Conservation (phyloP, 2,797 vertebrate species). For the Echeneis naucrates region DNA sequence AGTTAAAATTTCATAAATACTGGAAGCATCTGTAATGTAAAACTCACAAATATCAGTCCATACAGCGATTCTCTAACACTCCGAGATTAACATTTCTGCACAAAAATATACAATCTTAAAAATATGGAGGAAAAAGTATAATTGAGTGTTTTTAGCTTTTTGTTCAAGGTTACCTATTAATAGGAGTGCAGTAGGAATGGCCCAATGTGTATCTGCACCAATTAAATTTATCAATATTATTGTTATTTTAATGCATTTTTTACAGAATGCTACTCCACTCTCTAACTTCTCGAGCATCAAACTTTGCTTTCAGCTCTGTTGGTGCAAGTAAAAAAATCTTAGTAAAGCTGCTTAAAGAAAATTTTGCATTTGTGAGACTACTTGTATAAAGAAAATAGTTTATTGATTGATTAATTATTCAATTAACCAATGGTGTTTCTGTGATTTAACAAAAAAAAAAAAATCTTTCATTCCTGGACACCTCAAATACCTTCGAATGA, state of each 20-base stretch:
- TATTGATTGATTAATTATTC: background rate
- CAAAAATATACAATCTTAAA: background rate
- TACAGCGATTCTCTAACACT: no score
- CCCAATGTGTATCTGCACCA: background rate
- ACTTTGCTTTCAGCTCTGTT: background rate
- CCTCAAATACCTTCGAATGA: no score
- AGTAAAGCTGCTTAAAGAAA: background rate
- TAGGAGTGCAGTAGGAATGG: no score
- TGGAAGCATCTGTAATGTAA: background rate
- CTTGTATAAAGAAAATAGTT: background rate
- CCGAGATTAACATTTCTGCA: no score
- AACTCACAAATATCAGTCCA: no score
- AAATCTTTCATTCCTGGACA: background rate
- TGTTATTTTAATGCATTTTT: background rate
- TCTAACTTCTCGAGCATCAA: background rate
- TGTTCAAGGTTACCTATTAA: background rate
- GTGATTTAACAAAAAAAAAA: conserved; percentile 9
- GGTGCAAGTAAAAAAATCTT: background rate
- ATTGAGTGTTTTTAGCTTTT: background rate
- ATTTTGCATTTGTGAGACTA: no score
- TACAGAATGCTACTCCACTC: background rate
- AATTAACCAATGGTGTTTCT: background rate
- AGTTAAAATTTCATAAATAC: background rate
- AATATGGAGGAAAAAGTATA: background rate
- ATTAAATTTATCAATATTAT: no score